A percentile compares a stretch with the other conserved stretches of the same genome.
Evolutionary conservation across 2,888 invertebrate species (phyloP).

Genomic region (Phrixothrix hirtus): DNA sequence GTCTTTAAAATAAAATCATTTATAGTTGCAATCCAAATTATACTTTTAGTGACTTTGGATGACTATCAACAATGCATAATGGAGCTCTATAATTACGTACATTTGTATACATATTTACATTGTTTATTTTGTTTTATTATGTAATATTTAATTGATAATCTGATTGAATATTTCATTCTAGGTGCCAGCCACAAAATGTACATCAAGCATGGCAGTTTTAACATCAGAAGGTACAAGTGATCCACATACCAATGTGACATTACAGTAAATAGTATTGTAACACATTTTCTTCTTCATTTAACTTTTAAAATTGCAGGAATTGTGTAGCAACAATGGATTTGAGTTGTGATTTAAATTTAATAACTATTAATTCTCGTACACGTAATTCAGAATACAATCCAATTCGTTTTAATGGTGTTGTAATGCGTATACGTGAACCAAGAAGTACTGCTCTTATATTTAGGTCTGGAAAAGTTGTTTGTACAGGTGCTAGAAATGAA

Average conservation of each 20-base stretch:
- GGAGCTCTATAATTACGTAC: background rate
- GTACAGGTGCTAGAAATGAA: slow-evolving; percentile 80
- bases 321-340: slow-evolving; percentile 81
- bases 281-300: background rate
- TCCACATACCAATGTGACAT: slow-evolving; percentile 60
- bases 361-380: slow-evolving; percentile 76
- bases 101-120: background rate
- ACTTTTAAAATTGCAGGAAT: slow-evolving; percentile 61
- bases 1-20: too few species aligned
- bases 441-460: slow-evolving; percentile 76
- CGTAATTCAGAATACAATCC: slow-evolving; percentile 85
- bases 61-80: too few species aligned
- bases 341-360: slow-evolving; percentile 71
- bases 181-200: slow-evolving; percentile 12
- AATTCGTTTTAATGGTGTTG: slow-evolving; percentile 77
- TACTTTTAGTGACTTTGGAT: too few species aligned
- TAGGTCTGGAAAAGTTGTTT: slow-evolving; percentile 80
- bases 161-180: background rate
- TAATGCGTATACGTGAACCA: slow-evolving; percentile 82
- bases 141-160: background rate
- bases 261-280: slow-evolving; percentile 47
- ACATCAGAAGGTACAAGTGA: slow-evolving; percentile 54
- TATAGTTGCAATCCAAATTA: too few species aligned
- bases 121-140: background rate
- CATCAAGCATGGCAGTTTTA: slow-evolving; percentile 43